Base-by-base conservation (phyloP, 2,113 vertebrate species). In the Echinops telfairi region DNA sequence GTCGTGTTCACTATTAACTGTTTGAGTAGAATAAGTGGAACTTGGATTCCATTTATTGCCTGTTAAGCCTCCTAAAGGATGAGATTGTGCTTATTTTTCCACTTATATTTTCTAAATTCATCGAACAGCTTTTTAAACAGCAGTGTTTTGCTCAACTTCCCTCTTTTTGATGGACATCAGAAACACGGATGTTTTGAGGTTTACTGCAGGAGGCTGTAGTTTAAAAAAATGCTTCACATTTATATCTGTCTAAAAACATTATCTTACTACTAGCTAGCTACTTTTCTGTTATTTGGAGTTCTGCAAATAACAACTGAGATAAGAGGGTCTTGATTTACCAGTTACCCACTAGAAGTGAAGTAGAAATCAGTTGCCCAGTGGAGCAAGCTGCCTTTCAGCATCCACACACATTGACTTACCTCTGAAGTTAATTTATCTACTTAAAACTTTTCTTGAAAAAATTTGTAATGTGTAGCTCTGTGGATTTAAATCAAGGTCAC, bases 111-210 rank as follows among this genome's bases (percentile, higher is more conserved):
- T 91, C 92, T 96, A 77, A 83, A 40, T 70, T 91, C 91, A 70
- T 57, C 87, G 91, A 92, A 86, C 58, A 6, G 95, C 88, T 73
- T 94, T 97, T 95, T 95, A 92, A 94, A 91, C 15, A 88, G 43
- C 70, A 20, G 10, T 89, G 6, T 92, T 94, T 95, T 43, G 25
- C 11, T 92, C 95, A 9, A 78, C 70, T 88, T 95, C 97, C 60
- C 57, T 88, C 20, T 96, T 79, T 75, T 79, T 75, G 60, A 53
- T 86, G 94, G 40, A 77, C 75, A 97, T 96, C 62, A 94, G 57
- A 76, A 88, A 38, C 73, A 11, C 81, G 84, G n/a, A 95, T 77
- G 66, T 93, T 78, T 96, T 96, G 40, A 36, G 38, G 33, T 20
- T 97, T 97, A 95, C n/a, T 85, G 87, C 20, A 86, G 83, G 79